Evolutionary conservation across 1,140 invertebrate species (phyloP).

Genomic region (Leptinotarsa texana): DNA sequence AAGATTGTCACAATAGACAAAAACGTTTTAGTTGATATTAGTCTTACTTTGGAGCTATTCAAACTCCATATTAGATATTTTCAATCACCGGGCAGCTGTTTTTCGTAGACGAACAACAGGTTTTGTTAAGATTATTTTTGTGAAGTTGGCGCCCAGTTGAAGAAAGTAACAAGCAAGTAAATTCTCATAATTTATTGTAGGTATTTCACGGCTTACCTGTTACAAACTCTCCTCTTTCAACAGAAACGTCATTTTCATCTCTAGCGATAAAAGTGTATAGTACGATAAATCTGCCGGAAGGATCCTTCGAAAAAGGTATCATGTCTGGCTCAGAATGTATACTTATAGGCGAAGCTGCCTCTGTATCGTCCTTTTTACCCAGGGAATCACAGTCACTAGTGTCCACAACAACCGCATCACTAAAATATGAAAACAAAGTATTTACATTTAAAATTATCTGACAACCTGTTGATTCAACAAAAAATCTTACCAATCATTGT

Average conservation of each 20-base stretch:
- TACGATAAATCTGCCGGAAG: slow-evolving; percentile 87
- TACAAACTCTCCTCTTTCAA: slow-evolving; percentile 91
- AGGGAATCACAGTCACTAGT: slow-evolving; percentile 55
- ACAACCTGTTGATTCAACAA: background rate
- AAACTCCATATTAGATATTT: too few species aligned
- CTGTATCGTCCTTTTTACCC: slow-evolving; percentile 60
- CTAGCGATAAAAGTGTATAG: slow-evolving; percentile 90
- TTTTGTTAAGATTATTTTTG: too few species aligned
- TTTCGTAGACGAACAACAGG: too few species aligned
- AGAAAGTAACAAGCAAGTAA: background rate
- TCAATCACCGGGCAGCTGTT: too few species aligned
- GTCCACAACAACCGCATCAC: slow-evolving; percentile 51
- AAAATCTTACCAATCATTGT: slow-evolving; percentile 49
- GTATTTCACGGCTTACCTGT: slow-evolving; percentile 58
- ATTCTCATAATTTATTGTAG: background rate
- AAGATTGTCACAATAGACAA: too few species aligned
- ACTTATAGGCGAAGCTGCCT: slow-evolving; percentile 64
- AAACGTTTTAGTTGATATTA: too few species aligned
- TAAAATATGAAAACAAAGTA: slow-evolving; percentile 35
- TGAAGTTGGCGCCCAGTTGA: too few species aligned
- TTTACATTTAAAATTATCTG: background rate
- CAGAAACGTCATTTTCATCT: slow-evolving; percentile 93
- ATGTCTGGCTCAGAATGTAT: slow-evolving; percentile 70
- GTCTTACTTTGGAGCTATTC: too few species aligned
- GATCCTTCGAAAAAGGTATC: slow-evolving; percentile 89